phyloP scores from a whole-genome alignment of 2,888 invertebrate species.

The Conus canariensis region DNA sequence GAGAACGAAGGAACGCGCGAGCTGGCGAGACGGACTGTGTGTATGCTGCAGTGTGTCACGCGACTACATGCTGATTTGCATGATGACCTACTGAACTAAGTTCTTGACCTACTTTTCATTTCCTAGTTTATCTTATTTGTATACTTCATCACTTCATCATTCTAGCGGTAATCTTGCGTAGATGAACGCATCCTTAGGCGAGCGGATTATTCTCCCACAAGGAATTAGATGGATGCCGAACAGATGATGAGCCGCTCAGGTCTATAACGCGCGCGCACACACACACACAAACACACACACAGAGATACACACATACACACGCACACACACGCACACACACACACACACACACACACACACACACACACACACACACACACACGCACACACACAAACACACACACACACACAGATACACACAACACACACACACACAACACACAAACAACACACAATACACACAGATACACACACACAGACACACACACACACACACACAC shows the following conservation, averaged over 20 bases:
- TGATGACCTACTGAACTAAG: too few relatives aligned
- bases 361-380: background rate
- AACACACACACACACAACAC: background rate
- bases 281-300: background rate
- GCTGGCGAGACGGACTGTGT: too few relatives aligned
- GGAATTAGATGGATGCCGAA: too few relatives aligned
- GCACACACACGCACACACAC: background rate
- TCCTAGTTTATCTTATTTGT: too few relatives aligned
- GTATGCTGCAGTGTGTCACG: too few relatives aligned
- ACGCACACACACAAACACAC: background rate
- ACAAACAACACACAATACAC: background rate
- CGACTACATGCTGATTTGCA: too few relatives aligned
- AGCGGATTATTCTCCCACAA: too few relatives aligned
- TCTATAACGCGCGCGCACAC: background rate
- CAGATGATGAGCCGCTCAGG: too few relatives aligned
- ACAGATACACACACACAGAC: background rate
- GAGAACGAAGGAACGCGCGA: too few relatives aligned
- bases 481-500: background rate
- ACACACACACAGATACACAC: background rate
- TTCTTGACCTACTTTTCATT: too few relatives aligned
- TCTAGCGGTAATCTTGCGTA: too few relatives aligned
- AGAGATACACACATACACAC: background rate
- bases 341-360: background rate
- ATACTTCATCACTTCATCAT: background rate
- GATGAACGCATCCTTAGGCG: too few relatives aligned